Evolutionary conservation across 2,888 invertebrate species (phyloP), one percentile per base, ranked within the genome.

Genomic region (Chromoteleia sp.): DNA sequence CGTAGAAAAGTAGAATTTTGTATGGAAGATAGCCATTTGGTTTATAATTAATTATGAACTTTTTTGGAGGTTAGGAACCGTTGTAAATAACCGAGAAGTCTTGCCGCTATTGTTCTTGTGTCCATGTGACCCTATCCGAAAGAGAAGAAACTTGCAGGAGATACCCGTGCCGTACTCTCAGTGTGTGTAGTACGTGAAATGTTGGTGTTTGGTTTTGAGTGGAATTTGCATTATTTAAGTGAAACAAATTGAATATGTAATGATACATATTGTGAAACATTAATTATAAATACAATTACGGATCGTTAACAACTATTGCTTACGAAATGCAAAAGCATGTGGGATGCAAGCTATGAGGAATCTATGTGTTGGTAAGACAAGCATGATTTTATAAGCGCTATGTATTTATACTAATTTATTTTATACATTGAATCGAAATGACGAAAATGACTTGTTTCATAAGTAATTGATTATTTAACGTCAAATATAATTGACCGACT

Each of bases 311-410:
- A 58, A 56, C 56, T 39, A 39, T 15, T 29, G 30, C 41, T 70
- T 48, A 48, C 58, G 48, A 39, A 50, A 29, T 61, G 48, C 70
- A 58, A 36, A 39, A 48, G 58, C 41, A 59, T 52, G 61, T 61
- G 71, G 52, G 52, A 71, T 71, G 50, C 30, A 19, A 50, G 41
- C 41, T 52, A 61, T 71, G 52, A 71, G 36, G 71, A 41, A 19
- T 59, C 10, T 17, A 3, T 48, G 15, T 39, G 15, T 33, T 68
- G 68, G 68, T 68, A 56, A 68, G 68, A 6, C 8, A 25, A 48
- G n/a, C n/a, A n/a, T n/a, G n/a, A n/a, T n/a, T n/a, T n/a, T n/a
- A n/a, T n/a, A n/a, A n/a, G n/a, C n/a, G n/a, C n/a, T n/a, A n/a
- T n/a, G n/a, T n/a, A n/a, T n/a, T n/a, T n/a, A n/a, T n/a, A n/a